Evolutionary conservation across 2,797 vertebrate species (phyloP).

Genomic region (Aldrovandia affinis): DNA sequence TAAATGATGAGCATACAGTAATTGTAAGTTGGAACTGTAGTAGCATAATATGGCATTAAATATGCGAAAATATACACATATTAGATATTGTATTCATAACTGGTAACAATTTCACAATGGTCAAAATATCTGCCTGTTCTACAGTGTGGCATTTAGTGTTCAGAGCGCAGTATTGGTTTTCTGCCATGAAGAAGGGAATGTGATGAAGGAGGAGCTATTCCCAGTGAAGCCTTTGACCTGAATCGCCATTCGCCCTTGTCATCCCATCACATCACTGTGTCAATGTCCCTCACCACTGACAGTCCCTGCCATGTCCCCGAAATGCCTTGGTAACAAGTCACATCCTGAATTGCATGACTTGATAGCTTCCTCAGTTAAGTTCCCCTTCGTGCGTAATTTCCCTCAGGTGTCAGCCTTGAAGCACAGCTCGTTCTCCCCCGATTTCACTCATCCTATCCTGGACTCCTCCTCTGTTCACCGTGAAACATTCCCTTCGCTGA

Average conservation of each 20-base stretch:
- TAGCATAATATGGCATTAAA: not conserved
- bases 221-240: too few relatives aligned
- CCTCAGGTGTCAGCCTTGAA: not conserved
- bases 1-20: not conserved
- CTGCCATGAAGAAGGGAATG: not conserved
- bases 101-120: not conserved
- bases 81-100: not conserved
- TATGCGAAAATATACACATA: not conserved
- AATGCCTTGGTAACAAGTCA: not conserved
- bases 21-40: not conserved
- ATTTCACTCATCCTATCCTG: slow-evolving; percentile 10
- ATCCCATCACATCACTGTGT: not conserved
- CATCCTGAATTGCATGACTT: not conserved
- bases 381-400: not conserved
- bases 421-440: not conserved
- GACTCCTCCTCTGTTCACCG: not conserved
- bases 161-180: not conserved
- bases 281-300: not conserved
- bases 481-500: not conserved
- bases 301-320: not conserved
- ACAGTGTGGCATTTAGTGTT: not conserved
- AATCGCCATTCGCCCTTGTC: not conserved
- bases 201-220: not conserved
- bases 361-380: not conserved
- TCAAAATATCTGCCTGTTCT: not conserved